Evolutionary conservation across 2,797 vertebrate species (phyloP).

Genomic region (Urosaurus nigricauda): DNA sequence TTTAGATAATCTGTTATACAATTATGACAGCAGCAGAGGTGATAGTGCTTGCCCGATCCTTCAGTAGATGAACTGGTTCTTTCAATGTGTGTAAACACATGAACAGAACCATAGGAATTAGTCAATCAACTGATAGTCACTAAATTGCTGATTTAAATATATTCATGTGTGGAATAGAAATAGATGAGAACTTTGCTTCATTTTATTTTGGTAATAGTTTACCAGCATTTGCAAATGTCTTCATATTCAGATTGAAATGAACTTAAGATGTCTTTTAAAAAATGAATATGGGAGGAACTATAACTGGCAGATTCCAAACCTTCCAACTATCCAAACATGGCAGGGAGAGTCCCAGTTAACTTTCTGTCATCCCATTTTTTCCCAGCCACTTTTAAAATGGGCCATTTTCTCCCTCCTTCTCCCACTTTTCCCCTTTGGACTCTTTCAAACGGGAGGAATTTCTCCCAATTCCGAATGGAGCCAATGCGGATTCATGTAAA

Average conservation of each 20-base stretch:
- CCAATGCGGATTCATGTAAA: too few species aligned
- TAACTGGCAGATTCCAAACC: neutral
- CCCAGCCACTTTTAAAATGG: too few species aligned
- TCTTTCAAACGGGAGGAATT: too few species aligned
- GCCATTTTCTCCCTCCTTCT: too few species aligned
- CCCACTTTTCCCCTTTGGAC: too few species aligned
- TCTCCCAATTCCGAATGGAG: too few species aligned
- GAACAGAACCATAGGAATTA: neutral
- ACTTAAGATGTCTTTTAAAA: neutral
- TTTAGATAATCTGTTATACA: neutral
- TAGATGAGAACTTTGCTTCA: neutral
- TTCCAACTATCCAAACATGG: too few species aligned
- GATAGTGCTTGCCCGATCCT: neutral
- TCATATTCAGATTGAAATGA: neutral
- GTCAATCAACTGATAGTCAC: neutral
- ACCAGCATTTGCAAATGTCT: neutral
- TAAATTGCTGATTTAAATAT: neutral
- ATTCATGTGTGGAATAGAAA: neutral
- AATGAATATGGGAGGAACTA: neutral
- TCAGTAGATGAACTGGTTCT: neutral
- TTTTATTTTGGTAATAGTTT: neutral
- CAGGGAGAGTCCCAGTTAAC: too few species aligned
- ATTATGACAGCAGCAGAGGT: neutral
- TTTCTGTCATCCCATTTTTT: too few species aligned
- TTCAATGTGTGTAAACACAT: neutral